Evolutionary conservation across 2,888 invertebrate genomes (phyloP), one percentile per base, ranked within the genome.

Genomic region (Perithous albicinctus): DNA sequence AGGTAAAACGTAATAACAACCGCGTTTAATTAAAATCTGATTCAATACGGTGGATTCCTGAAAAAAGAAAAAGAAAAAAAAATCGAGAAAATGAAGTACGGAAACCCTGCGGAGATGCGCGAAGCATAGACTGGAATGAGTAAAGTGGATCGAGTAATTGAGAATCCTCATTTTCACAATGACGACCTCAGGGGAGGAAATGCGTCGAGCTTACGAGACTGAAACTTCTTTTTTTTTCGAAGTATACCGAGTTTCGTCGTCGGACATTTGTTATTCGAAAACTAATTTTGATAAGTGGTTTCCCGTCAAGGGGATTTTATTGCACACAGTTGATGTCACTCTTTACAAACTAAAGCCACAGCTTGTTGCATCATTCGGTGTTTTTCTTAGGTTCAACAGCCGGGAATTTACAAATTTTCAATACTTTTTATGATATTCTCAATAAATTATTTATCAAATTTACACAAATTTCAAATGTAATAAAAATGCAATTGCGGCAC

Each of bases 131-230:
- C 51, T 18, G 26, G 54, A 63, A 41, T 26, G 56, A 35, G 38
- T 32, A 59, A 67, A 79, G 61, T 61, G 32, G 61, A 63, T 78
- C 67, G 69, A 32, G 74, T 69, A 43, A 69, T 69, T 69, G 74
- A 69, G 43, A 41, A 67, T 32, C 15, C 66, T 67, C 41, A 20
- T 67, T 78, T 73, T 73, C 59, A 15, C 38, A 46, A 26, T 20
- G 51, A 23, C 64, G 41, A 66, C 35, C 59, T 38, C 35, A 12
- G 43, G 18, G 10, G 72, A 72, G 56, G 54, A 26, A 69, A 29
- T 41, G 59, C 29, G 48, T 78, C 59, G 61, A 74, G 51, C n/a
- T 74, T 15, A 43, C 35, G 26, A 23, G 32, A 56, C n/a, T 7
- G 32, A n/a, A 56, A 23, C 43, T 67, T 43, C n/a, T 38, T 18